Base-by-base conservation (phyloP, 2,888 invertebrate species). In the Pinctada fucata region DNA sequence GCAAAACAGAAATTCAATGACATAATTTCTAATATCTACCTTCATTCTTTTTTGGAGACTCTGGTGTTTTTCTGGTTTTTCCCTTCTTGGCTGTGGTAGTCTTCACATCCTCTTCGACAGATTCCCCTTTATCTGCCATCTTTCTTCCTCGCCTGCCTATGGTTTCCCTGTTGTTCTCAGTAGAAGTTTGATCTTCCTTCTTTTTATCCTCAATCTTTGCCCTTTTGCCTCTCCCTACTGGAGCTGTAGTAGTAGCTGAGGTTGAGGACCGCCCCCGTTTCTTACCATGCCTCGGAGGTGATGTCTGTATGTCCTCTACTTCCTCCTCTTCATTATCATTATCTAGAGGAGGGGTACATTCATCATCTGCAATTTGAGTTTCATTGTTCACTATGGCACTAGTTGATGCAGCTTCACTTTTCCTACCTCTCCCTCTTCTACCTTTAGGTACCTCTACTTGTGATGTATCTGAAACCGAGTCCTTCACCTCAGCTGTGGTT, bases 21-120 rank as follows among this genome's bases (percentile, higher is more conserved):
- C 31, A 31, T 31, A 31, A 31, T 31, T 31, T 31, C 31, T 31
- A 31, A 31, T 31, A 31, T 31, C 31, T 31, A 31, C 31, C 31
- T 31, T 31, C 31, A 31, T 31, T 31, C 31, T 31, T 31, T 31
- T 31, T 31, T 31, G 31, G 31, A 31, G 31, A 31, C 31, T 31
- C 31, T 31, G 31, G 31, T 31, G 31, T 31, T 31, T 31, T 31
- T 50, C 52, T 64, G 10, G 45, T 47, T 10, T 76, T 58, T n/a
- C 3, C 51, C 50, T 49, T 66, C 64, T 68, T 71, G 10, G 52
- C 31, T 71, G 65, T 71, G 66, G 8, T 3, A 49, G 16, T 58
- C 49, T 70, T 31, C 31, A 31, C 31, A 31, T 31, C 31, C 31
- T 31, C 31, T 31, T 31, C 31, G 31, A 31, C 31, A 31, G 31